A percentile compares a stretch with the other conserved stretches of the same genome.
Conservation (phyloP, 2,888 invertebrate genomes). For the Pediacus dermestoides region DNA sequence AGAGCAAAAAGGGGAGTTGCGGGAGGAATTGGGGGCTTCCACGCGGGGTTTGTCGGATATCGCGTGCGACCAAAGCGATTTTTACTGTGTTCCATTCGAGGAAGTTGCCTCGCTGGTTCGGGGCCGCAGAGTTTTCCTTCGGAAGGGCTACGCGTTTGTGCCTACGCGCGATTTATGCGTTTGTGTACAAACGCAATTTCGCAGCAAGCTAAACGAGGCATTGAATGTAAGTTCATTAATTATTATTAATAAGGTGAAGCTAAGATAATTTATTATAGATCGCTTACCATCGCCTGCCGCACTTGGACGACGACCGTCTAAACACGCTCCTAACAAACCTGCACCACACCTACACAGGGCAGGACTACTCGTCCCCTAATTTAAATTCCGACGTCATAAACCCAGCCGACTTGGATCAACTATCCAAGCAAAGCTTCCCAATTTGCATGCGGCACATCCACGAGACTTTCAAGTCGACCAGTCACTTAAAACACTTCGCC, state of each 20-base stretch:
- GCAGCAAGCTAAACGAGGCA: slow-evolving; percentile 65
- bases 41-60: slow-evolving; percentile 54
- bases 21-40: slow-evolving; percentile 60
- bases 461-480: slow-evolving; percentile 70
- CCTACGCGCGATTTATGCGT: slow-evolving; percentile 80
- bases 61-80: slow-evolving; percentile 61
- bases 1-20: slow-evolving; percentile 63
- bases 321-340: slow-evolving; percentile 69
- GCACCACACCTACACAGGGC: slow-evolving; percentile 80
- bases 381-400: slow-evolving; percentile 33
- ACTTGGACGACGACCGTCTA: slow-evolving; percentile 81
- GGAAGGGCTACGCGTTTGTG: slow-evolving; percentile 82
- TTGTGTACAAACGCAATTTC: slow-evolving; percentile 74
- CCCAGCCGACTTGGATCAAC: slow-evolving; percentile 59
- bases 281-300: slow-evolving; percentile 64
- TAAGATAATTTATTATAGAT: slow-evolving; percentile 54
- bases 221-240: slow-evolving; percentile 56
- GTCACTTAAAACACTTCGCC: slow-evolving; percentile 85
- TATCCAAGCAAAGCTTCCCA: slow-evolving; percentile 83
- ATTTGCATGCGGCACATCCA: slow-evolving; percentile 94
- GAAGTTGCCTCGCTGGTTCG: slow-evolving; percentile 84
- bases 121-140: slow-evolving; percentile 72
- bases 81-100: slow-evolving; percentile 57
- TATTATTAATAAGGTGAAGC: too few species aligned
- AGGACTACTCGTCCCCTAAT: slow-evolving; percentile 63